Base-by-base conservation (phyloP, 2,113 vertebrate genomes). In the Bos taurus region DNA sequence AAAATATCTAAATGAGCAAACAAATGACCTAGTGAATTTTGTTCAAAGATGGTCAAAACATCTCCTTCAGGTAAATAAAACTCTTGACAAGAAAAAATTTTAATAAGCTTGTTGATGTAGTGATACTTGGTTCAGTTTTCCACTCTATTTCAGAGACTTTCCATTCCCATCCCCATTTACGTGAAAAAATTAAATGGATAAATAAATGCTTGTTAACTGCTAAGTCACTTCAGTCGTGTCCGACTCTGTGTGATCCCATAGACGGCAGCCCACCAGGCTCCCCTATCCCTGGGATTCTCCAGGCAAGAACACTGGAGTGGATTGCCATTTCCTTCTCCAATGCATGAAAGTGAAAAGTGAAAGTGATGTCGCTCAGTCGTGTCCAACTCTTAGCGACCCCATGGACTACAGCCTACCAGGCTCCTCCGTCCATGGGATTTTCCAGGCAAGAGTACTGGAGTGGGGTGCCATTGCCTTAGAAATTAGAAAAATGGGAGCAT, bases 201-300 rank as follows among this genome's bases (percentile, higher is more conserved):
- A 52, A 92, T 21, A 77, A 86, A 54, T 30, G 12, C 1, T 90
- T 56, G 43, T 46, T 46, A 46, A 46, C 43, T 46, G 6, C 43
- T 46, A 46, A 46, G 43, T 46, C 43, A 46, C 43, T 46, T 46
- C 46, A 46, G 46, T 46, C 46, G 46, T 46, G 46, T 46, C 46
- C 0, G 46, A 46, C 8, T 46, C 46, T 46, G 7, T 46, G 0
- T 0, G 46, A 46, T 2, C 2, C 8, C 46, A 46, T 46, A 10
- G 9, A 46, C 9, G 2, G 46, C 46, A 46, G 46, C 46, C 7
- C 8, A 10, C 46, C 46, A 46, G 46, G 46, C 43, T 46, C 43
- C 43, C 43, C 43, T 0, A 0, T 46, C 43, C 43, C 43, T 46
- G 43, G 43, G 6, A 46, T 46, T 46, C 43, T 46, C 43, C 43